Base-by-base conservation (phyloP, 2,888 invertebrate species). In the Acanthosepion pharaonis region DNA sequence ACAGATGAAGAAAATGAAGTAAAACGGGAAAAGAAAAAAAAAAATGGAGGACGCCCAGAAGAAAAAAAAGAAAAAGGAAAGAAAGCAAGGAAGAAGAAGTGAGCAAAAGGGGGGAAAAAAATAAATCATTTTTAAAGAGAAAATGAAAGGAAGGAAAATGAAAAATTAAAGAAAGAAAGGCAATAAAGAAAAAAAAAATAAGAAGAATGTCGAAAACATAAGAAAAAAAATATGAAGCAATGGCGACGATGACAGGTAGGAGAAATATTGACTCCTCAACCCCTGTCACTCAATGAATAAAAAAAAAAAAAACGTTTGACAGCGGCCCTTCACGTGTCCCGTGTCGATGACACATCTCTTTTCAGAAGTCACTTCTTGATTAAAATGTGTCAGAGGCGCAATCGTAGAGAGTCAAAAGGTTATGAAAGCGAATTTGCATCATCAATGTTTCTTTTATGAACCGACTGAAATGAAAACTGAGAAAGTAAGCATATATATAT, bases 381-480 rank as follows among this genome's bases (percentile, higher is more conserved):
- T 78, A 78, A 78, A 78, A 78, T 78, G n/a, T 78, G 78, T 78
- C 78, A 78, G 78, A 78, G 78, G 11, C n/a, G n/a, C n/a, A n/a
- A 33, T 78, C 78, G 78, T 42, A 42, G 78, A 5, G 18, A 33
- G 78, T 78, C 78, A 78, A 78, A 33, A 78, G 78, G 78, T 78
- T n/a, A 78, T 33, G 78, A 78, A 78, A 78, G n/a, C 11, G 23
- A 78, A 78, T 78, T 78, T 78, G 78, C 78, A 78, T 78, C n/a
- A 78, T n/a, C 78, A 78, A 78, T n/a, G 78, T n/a, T 78, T n/a
- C 78, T 78, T 78, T 78, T 78, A 78, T 78, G n/a, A 78, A 33
- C n/a, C n/a, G n/a, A 78, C 78, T n/a, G 33, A 78, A 78, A n/a
- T n/a, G 78, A 78, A 78, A 78, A 33, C 78, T 15, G n/a, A 78